These are phyloP conservation scores for Melopsittacus undulatus DNA, from an alignment of 2,797 vertebrate genomes.

Conservation along the genomic window DNA sequence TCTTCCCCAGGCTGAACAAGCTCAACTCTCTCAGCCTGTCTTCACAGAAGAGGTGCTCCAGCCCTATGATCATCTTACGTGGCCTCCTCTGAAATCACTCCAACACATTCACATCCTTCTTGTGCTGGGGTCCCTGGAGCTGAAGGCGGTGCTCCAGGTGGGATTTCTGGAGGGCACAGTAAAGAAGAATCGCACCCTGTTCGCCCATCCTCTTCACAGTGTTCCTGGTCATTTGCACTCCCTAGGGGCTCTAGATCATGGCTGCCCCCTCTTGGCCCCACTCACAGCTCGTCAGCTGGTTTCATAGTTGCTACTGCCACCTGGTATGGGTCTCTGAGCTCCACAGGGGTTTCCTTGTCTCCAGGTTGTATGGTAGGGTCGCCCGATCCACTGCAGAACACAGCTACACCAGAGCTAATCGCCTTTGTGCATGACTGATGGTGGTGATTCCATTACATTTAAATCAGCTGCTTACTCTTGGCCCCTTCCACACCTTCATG, in stretches of 20 bases:
- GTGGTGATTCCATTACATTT: not conserved
- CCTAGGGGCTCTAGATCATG: not conserved
- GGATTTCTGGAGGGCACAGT: not conserved
- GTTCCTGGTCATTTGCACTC: not conserved
- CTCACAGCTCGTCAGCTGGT: not conserved
- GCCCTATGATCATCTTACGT: not conserved
- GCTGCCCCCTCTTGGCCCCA: not conserved
- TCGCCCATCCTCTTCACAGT: not conserved
- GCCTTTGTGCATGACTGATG: not conserved
- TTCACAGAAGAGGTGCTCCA: not conserved
- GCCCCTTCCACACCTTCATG: not conserved
- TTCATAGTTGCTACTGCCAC: not conserved
- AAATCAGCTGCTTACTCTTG: not conserved
- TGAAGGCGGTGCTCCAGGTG: not conserved
- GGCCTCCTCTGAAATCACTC: not conserved
- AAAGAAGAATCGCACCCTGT: not conserved
- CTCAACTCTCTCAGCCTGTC: not conserved
- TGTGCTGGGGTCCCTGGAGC: not conserved
- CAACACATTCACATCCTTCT: not conserved
- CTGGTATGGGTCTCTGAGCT: not conserved
- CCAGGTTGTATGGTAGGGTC: not conserved
- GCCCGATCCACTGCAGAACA: too few species aligned
- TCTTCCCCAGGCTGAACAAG: not conserved
- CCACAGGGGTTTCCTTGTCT: not conserved
- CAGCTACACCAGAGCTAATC: not conserved